A percentile compares a stretch with the other conserved stretches of the same genome.
Conservation (phyloP, 1,140 invertebrate genomes). For the Hyposmocoma kahamanoa region DNA sequence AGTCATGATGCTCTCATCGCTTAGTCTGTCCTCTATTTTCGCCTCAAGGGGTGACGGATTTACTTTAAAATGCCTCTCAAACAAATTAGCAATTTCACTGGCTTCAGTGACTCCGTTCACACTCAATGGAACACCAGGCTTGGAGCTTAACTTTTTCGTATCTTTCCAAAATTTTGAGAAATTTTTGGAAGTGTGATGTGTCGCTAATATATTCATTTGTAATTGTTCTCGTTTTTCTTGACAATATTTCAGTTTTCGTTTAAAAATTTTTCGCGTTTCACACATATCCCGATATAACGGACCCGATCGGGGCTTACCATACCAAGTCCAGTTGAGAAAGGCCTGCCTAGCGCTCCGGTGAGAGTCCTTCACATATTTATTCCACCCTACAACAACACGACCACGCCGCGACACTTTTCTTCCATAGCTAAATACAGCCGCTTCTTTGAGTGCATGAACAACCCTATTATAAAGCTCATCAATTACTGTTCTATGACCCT, state of each 20-base stretch:
- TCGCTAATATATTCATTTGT: not conserved
- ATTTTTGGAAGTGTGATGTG: not conserved
- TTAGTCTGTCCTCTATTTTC: not conserved
- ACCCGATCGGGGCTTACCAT: not conserved
- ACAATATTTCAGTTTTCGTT: not conserved
- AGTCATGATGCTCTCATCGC: not conserved
- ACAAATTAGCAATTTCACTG: not conserved
- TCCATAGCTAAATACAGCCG: not conserved
- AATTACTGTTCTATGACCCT: not conserved
- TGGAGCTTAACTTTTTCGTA: not conserved
- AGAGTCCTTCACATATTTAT: not conserved
- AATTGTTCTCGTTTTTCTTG: not conserved
- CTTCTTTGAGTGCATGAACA: not conserved
- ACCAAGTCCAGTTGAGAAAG: not conserved
- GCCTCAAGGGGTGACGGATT: not conserved
- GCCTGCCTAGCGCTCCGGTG: not conserved
- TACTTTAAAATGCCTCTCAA: not conserved
- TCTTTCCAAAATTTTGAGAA: slow-evolving; percentile 1
- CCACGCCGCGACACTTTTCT: not conserved
- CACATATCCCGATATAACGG: not conserved
- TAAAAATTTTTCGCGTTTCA: not conserved
- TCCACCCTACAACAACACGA: not conserved
- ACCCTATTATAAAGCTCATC: not conserved
- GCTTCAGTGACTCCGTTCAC: not conserved
- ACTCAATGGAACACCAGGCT: not conserved